Conservation (phyloP, 2,113 vertebrate genomes). For the Lamprotornis superbus region DNA sequence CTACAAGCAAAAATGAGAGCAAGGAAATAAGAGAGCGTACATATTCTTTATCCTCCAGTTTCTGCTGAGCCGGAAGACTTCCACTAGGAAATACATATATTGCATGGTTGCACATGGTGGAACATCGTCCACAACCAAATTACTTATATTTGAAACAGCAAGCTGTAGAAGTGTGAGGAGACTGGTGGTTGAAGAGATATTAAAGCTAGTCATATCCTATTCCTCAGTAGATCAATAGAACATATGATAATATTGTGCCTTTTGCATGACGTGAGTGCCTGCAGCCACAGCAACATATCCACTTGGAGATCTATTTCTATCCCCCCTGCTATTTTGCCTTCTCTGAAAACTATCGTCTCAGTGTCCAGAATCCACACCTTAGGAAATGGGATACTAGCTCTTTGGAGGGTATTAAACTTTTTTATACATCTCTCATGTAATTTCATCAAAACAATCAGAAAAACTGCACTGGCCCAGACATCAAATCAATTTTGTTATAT, state of each 20-base stretch:
- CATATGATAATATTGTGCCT: slow-evolving; percentile 16
- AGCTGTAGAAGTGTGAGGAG: background rate
- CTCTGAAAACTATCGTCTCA: background rate
- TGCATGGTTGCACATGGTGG: background rate
- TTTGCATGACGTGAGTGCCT: slow-evolving; percentile 3
- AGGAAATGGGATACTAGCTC: background rate
- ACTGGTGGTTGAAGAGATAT: background rate
- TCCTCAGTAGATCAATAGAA: slow-evolving; percentile 35
- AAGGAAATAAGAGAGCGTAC: background rate
- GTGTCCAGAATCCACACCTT: background rate
- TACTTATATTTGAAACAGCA: background rate
- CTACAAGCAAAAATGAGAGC: background rate
- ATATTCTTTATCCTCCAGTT: background rate
- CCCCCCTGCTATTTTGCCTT: slow-evolving; percentile 11
- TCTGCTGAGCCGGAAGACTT: background rate
- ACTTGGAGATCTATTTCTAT: slow-evolving; percentile 39
- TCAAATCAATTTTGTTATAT: accelerated
- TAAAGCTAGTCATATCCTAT: slow-evolving; percentile 3
- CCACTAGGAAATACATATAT: background rate
- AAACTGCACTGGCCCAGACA: background rate
- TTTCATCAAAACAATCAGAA: background rate
- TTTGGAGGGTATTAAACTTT: background rate
- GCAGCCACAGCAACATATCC: slow-evolving; percentile 42
- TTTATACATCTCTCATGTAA: background rate
- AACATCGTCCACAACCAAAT: background rate